Percentiles rank a stretch among this genome's conserved stretches.
phyloP scores from a whole-genome alignment of 2,888 invertebrate genomes.

The Omphaloscelis lunosa region DNA sequence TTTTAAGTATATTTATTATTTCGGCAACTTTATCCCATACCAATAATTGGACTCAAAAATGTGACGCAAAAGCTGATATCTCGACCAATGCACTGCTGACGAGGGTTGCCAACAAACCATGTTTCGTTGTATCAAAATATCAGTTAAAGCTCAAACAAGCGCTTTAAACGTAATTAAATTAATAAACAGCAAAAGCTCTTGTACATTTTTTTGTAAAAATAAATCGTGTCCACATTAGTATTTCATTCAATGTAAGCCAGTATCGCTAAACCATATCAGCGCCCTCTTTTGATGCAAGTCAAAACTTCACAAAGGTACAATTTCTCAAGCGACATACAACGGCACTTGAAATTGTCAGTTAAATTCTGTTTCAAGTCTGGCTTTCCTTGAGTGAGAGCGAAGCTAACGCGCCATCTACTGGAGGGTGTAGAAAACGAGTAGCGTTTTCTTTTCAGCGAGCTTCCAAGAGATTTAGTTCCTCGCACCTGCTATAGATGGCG shows the following conservation, averaged over 20 bases:
- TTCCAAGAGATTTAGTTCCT: slow-evolving; percentile 3
- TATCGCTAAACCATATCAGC: neutral
- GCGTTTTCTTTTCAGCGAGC: slow-evolving; percentile 1
- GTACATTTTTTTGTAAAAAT: neutral
- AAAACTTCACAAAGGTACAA: slow-evolving; percentile 6
- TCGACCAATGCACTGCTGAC: no score
- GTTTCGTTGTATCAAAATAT: neutral
- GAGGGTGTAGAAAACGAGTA: neutral
- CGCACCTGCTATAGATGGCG: slow-evolving; percentile 48
- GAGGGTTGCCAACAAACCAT: no score
- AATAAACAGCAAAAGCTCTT: neutral
- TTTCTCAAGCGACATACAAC: neutral
- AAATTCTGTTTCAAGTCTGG: neutral
- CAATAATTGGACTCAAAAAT: neutral
- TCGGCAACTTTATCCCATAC: neutral
- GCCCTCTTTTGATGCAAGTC: slow-evolving; percentile 39
- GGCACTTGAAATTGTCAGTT: neutral
- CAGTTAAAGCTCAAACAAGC: neutral
- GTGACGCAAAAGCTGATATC: neutral
- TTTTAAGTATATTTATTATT: neutral
- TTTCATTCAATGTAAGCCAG: neutral
- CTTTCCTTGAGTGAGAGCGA: neutral
- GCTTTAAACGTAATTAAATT: neutral
- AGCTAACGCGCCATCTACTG: slow-evolving; percentile 58
- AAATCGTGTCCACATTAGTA: neutral